Evolutionary conservation across 2,797 vertebrate genomes (phyloP).

Genomic region (Pseudomugil gertrudae): DNA sequence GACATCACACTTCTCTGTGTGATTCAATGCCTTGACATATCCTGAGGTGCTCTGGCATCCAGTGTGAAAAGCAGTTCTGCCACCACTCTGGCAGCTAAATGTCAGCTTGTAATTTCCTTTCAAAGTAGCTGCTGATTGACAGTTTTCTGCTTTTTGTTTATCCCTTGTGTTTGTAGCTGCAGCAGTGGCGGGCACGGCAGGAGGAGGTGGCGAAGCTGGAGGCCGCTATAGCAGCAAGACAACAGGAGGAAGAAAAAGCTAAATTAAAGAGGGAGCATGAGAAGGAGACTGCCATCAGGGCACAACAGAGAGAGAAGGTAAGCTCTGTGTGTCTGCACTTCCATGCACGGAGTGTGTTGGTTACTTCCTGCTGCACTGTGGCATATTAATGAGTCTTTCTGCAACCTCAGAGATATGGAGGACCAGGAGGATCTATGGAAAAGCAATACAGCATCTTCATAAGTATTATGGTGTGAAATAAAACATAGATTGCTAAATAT

Average conservation of each 20-base stretch:
- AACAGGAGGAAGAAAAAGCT: conserved; percentile 82
- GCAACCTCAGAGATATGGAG: too few species aligned
- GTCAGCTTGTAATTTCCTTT: conserved; percentile 20
- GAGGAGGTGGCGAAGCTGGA: conserved; percentile 88
- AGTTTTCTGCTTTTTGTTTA: conserved; percentile 36
- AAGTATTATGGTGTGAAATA: too few species aligned
- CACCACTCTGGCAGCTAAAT: conserved; percentile 37
- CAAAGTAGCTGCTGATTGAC: conserved; percentile 43
- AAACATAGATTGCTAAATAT: too few species aligned
- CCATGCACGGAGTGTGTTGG: background rate
- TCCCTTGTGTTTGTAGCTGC: conserved; percentile 80
- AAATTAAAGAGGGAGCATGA: conserved; percentile 82
- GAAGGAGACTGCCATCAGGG: conserved; percentile 81
- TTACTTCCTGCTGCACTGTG: background rate
- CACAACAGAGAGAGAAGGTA: conserved; percentile 84
- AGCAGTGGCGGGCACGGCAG: conserved; percentile 87
- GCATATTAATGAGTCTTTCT: background rate
- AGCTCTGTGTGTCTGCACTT: conserved; percentile 11
- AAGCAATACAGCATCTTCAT: too few species aligned
- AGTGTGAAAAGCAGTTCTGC: conserved; percentile 42
- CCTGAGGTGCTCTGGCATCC: conserved; percentile 22
- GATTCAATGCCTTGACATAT: conserved; percentile 29
- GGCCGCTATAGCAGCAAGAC: conserved; percentile 84
- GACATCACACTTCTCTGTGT: conserved; percentile 13
- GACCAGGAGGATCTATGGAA: too few species aligned